Percentiles rank a stretch among this genome's conserved stretches.
Conservation (phyloP, 1,140 invertebrate species). For the Neodiprion fabricii region DNA sequence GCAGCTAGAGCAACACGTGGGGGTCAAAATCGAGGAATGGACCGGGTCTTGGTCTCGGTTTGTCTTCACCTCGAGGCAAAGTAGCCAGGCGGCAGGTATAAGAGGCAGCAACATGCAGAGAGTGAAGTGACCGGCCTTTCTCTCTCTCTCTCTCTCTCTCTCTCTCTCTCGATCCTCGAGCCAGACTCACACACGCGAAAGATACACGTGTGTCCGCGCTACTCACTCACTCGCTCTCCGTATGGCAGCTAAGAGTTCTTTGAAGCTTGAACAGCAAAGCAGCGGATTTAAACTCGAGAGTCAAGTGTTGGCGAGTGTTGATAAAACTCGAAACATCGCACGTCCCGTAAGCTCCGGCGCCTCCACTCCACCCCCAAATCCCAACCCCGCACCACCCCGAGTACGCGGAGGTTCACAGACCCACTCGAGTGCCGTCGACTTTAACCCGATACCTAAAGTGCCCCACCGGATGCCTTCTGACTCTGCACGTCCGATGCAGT, state of each 20-base stretch:
- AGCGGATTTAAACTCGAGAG: slow-evolving; percentile 39
- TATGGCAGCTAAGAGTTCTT: slow-evolving; percentile 2
- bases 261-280: slow-evolving; percentile 21
- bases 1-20: background rate
- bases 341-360: slow-evolving; percentile 13
- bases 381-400: background rate
- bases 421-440: background rate
- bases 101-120: no score
- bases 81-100: no score
- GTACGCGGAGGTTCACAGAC: background rate
- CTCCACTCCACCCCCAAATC: background rate
- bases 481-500: background rate
- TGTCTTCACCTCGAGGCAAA: no score
- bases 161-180: no score
- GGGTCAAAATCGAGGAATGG: no score
- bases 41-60: no score
- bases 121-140: no score
- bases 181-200: no score
- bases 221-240: no score
- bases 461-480: background rate
- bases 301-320: slow-evolving; percentile 37
- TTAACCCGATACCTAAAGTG: background rate
- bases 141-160: no score
- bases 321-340: slow-evolving; percentile 41
- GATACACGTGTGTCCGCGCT: no score